These are phyloP conservation scores for Forbesichthys papilliferus DNA, from an alignment of 2,113 vertebrate genomes.

Conservation along the genomic window DNA sequence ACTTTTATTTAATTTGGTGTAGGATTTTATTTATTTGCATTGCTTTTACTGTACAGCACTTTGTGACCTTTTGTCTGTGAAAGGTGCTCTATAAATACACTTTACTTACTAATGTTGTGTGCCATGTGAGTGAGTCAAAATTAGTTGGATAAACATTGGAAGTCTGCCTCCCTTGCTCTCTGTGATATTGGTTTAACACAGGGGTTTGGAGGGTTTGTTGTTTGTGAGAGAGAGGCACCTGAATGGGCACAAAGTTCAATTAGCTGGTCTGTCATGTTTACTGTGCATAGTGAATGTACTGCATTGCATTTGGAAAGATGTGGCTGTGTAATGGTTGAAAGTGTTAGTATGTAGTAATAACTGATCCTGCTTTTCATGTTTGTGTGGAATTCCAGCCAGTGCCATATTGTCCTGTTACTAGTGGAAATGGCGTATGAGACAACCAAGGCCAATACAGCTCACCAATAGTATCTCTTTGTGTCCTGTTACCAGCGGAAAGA, in stretches of 20 bases:
- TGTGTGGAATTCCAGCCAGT: background rate
- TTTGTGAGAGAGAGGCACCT: slow-evolving; percentile 46
- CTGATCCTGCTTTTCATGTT: no score
- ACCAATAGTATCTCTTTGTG: background rate
- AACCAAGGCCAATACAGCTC: background rate
- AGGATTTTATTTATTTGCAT: no score
- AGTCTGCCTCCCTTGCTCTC: slow-evolving; percentile 1
- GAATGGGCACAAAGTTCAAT: slow-evolving; percentile 53
- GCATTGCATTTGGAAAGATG: background rate
- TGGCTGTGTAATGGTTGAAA: background rate
- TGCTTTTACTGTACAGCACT: no score
- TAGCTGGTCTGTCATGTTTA: background rate
- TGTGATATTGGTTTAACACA: slow-evolving; percentile 54
- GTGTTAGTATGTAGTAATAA: background rate
- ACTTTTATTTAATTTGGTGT: no score
- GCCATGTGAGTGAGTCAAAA: slow-evolving; percentile 59
- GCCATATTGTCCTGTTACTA: slow-evolving; percentile 27
- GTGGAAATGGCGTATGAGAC: slow-evolving; percentile 81
- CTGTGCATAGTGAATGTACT: background rate
- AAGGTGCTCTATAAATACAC: no score
- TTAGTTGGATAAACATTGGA: slow-evolving; percentile 49
- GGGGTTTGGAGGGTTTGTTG: slow-evolving; percentile 62
- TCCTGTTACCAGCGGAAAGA: slow-evolving; percentile 83
- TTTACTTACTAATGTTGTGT: no score
- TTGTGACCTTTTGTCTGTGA: no score